These are phyloP conservation scores for Tenthredo notha DNA, from an alignment of 2,888 invertebrate genomes.

Conservation along the genomic window DNA sequence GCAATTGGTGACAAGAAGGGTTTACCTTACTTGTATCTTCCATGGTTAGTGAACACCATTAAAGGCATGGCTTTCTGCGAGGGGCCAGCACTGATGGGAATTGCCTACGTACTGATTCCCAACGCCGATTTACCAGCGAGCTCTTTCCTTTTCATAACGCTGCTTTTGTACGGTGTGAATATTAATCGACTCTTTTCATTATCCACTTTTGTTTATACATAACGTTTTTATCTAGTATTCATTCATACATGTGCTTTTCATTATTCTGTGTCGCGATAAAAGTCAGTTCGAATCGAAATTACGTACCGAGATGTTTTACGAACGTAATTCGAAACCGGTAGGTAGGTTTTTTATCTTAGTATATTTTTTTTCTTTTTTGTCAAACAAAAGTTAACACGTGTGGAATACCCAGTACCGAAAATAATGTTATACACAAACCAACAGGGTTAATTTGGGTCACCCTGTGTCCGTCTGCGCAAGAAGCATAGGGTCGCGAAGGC, in stretches of 20 bases:
- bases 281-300: background rate
- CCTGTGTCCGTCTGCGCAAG: background rate
- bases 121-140: slow-evolving; percentile 63
- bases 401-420: background rate
- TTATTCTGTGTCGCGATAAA: background rate
- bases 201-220: background rate
- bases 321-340: background rate
- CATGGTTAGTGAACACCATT: slow-evolving; percentile 69
- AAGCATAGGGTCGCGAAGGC: slow-evolving; percentile 10
- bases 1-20: slow-evolving; percentile 63
- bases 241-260: background rate
- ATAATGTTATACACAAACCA: slow-evolving; percentile 22
- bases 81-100: slow-evolving; percentile 65
- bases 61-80: slow-evolving; percentile 67
- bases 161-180: slow-evolving; percentile 67
- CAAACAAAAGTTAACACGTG: background rate
- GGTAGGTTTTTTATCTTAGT: background rate
- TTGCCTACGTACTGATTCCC: slow-evolving; percentile 63
- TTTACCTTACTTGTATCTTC: slow-evolving; percentile 68
- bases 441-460: slow-evolving; percentile 33
- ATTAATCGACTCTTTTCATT: slow-evolving; percentile 14
- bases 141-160: slow-evolving; percentile 63
- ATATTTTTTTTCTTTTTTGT: background rate
- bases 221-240: background rate
- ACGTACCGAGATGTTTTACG: background rate